Conservation (phyloP, 2,113 vertebrate species). For the Chrysochloris asiatica region DNA sequence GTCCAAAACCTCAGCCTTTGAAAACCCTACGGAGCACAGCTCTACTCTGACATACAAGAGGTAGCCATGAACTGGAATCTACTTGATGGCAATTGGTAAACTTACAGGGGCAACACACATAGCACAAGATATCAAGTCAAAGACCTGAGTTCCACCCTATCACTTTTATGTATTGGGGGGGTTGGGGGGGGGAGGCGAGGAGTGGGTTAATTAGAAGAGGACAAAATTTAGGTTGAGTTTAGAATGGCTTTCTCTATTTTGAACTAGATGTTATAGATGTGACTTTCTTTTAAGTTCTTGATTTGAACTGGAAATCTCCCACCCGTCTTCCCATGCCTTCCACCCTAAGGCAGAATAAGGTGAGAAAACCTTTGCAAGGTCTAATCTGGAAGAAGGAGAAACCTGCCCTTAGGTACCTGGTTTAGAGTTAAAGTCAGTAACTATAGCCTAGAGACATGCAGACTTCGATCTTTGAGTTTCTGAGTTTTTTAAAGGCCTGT, state of each 20-base stretch:
- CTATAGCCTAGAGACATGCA: background rate
- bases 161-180: background rate
- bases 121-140: background rate
- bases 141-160: background rate
- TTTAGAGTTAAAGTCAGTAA: background rate
- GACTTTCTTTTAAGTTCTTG: slow-evolving; percentile 37
- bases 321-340: background rate
- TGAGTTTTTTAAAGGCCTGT: background rate
- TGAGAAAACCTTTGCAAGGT: slow-evolving; percentile 25
- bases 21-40: background rate
- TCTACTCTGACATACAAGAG: background rate
- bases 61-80: background rate
- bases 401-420: background rate
- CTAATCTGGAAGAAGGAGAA: background rate
- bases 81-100: background rate
- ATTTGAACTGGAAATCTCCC: slow-evolving; percentile 59
- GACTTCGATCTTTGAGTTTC: background rate
- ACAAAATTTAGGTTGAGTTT: slow-evolving; percentile 46
- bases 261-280: slow-evolving; percentile 62
- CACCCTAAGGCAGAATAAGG: slow-evolving; percentile 12
- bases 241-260: slow-evolving; percentile 71
- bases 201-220: background rate
- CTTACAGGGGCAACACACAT: background rate
- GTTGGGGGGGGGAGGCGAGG: background rate
- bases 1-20: background rate